Evolutionary conservation across 2,888 invertebrate species (phyloP).

Genomic region (Sipha maydis): DNA sequence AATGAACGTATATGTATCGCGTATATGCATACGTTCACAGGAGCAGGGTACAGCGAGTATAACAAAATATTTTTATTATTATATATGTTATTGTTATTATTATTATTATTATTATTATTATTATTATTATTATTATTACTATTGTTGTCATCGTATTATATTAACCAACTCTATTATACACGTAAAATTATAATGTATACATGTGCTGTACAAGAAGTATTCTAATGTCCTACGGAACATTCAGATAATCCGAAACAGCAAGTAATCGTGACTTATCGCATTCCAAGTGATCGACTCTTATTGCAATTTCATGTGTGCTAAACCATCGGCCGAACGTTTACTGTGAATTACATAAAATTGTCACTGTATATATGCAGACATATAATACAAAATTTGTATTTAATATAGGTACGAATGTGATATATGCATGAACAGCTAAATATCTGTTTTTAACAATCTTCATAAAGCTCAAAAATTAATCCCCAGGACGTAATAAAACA

Average conservation of each 20-base stretch:
- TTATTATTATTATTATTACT: neutral
- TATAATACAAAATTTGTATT: neutral
- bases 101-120: neutral
- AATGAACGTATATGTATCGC: neutral
- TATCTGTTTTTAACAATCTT: constrained; percentile 36
- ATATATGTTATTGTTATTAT: no score
- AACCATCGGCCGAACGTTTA: neutral
- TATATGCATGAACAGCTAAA: neutral
- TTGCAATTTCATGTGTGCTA: constrained; percentile 40
- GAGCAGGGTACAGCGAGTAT: neutral
- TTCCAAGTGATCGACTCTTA: constrained; percentile 46
- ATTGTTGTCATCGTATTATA: neutral
- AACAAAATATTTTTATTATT: neutral
- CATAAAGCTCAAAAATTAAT: constrained; percentile 38
- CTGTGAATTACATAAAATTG: neutral
- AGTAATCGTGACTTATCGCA: constrained; percentile 58
- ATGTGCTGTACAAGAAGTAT: neutral
- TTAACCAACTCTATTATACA: neutral
- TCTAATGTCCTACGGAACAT: neutral
- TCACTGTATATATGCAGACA: neutral
- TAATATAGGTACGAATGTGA: neutral
- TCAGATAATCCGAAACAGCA: constrained; percentile 29
- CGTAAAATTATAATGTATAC: no score
- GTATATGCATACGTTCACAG: neutral
- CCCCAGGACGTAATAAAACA: constrained; percentile 29